A percentile compares a stretch with the other conserved stretches of the same genome.
Conservation (phyloP, 1,140 invertebrate genomes). For the Pemphigus obesinymphae region DNA sequence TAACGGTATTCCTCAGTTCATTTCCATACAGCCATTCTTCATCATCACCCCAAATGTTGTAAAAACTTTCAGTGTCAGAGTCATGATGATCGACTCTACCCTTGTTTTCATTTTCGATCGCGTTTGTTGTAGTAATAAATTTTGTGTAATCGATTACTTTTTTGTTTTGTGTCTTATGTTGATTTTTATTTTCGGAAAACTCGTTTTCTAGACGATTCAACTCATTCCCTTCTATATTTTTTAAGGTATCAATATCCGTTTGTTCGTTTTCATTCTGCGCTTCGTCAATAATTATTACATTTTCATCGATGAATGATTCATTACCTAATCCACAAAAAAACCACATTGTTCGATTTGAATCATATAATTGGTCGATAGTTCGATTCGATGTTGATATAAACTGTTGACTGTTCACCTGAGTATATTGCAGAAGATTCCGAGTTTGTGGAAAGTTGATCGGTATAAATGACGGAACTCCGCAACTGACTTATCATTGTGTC, state of each 20-base stretch:
- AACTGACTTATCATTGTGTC: not conserved
- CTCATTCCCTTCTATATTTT: not conserved
- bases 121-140: not conserved
- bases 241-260: not conserved
- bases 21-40: slow-evolving; percentile 1
- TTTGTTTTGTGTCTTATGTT: not conserved
- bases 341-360: not conserved
- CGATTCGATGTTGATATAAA: no score
- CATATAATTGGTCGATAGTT: not conserved
- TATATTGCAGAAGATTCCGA: not conserved
- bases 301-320: not conserved
- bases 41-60: slow-evolving; percentile 10
- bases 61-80: slow-evolving; percentile 35
- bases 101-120: not conserved
- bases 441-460: not conserved
- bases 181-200: not conserved
- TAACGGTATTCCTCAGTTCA: not conserved
- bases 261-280: not conserved
- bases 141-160: not conserved
- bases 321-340: not conserved
- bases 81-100: not conserved
- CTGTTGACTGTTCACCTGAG: not conserved
- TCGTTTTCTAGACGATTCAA: not conserved
- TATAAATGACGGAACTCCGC: not conserved
- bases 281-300: not conserved